phyloP scores from a whole-genome alignment of 2,797 vertebrate species.

The Artibeus lituratus region DNA sequence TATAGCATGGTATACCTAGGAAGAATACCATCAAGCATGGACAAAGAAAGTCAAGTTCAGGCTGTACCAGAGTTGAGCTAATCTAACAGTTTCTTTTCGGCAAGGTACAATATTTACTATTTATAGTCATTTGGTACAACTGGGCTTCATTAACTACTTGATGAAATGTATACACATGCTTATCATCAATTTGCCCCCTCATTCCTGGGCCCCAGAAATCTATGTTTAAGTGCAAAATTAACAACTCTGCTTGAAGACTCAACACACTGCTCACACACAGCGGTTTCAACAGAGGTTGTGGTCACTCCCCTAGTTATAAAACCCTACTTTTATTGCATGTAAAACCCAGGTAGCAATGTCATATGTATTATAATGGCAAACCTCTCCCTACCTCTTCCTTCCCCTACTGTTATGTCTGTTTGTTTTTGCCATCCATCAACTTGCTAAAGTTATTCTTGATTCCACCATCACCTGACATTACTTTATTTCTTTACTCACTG shows the following conservation, averaged over 20 bases:
- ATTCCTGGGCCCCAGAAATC: not conserved
- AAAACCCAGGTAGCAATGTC: not conserved
- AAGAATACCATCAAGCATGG: not conserved
- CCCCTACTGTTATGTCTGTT: not conserved
- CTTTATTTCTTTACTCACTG: not conserved
- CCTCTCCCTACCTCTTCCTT: no score
- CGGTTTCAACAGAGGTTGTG: not conserved
- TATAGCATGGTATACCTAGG: not conserved
- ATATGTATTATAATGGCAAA: not conserved
- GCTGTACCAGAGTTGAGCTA: not conserved
- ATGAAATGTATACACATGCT: not conserved
- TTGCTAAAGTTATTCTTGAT: not conserved
- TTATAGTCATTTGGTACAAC: conserved; percentile 2
- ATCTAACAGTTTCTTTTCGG: not conserved
- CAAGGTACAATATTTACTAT: not conserved
- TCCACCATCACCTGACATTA: not conserved
- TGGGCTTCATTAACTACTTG: not conserved
- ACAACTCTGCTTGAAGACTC: not conserved
- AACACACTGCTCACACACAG: not conserved
- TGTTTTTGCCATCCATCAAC: not conserved
- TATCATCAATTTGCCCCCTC: not conserved
- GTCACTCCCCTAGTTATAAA: not conserved
- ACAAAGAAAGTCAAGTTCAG: not conserved
- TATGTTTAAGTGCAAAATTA: conserved; percentile 2
- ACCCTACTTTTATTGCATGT: not conserved